These are phyloP conservation scores for Formica exsecta DNA, from an alignment of 1,140 invertebrate species.

Conservation along the genomic window DNA sequence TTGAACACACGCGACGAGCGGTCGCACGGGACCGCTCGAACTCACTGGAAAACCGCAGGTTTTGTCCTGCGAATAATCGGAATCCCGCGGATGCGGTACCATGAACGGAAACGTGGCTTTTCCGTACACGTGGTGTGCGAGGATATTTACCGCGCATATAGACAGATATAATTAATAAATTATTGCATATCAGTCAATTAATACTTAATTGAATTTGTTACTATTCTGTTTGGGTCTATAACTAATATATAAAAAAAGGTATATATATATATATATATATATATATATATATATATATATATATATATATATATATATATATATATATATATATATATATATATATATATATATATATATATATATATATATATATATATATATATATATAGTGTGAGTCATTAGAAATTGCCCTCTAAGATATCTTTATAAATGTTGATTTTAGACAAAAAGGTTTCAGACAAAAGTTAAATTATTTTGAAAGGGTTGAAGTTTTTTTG, in stretches of 20 bases:
- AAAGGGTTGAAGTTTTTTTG: no score
- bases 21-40: constrained; percentile 44
- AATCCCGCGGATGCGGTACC: constrained; percentile 37
- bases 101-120: constrained; percentile 10
- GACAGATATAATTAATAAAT: not conserved
- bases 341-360: no score
- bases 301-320: no score
- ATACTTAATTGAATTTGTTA: not conserved
- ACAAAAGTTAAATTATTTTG: no score
- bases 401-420: no score
- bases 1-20: constrained; percentile 65
- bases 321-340: no score
- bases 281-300: no score
- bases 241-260: not conserved
- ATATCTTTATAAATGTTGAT: no score
- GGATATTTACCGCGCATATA: not conserved
- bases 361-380: no score
- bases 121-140: not conserved
- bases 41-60: constrained; percentile 76
- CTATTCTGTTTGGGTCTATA: not conserved
- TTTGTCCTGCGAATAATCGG: constrained; percentile 66
- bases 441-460: no score
- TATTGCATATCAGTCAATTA: not conserved
- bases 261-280: no score
- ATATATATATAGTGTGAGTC: no score